Percentiles rank a stretch among this genome's conserved stretches.
phyloP scores from a whole-genome alignment of 1,140 invertebrate genomes.

The Eulimnadia texana region DNA sequence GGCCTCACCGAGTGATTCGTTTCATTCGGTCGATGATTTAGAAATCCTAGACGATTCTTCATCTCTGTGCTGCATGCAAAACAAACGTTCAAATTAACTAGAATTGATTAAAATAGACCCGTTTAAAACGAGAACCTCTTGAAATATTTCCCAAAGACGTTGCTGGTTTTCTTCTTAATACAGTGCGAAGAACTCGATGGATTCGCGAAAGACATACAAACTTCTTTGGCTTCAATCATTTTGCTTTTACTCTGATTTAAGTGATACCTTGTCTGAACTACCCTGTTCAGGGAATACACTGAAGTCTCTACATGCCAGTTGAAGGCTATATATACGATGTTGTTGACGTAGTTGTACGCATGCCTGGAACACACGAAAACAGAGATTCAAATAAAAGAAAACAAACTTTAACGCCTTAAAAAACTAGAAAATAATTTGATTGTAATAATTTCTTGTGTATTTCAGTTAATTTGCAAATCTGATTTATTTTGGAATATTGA shows the following conservation, averaged over 20 bases:
- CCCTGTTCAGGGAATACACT: no score
- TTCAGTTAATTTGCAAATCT: no score
- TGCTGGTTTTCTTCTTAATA: background rate
- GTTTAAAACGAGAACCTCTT: background rate
- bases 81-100: background rate
- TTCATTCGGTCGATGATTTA: constrained; percentile 33
- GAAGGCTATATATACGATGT: no score
- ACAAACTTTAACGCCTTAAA: no score
- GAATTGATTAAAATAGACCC: background rate
- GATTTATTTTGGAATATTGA: no score
- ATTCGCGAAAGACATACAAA: background rate
- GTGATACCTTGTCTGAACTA: no score
- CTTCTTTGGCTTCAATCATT: background rate
- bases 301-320: no score
- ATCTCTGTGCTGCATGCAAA: background rate
- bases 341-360: no score
- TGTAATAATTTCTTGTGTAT: no score
- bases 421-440: no score
- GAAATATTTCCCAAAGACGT: background rate
- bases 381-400: no score
- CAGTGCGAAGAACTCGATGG: background rate
- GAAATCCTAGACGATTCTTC: constrained; percentile 25
- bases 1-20: constrained; percentile 23
- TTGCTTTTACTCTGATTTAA: background rate
- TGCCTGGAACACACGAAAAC: no score